These are phyloP conservation scores for Centropus unirufus DNA, from an alignment of 2,113 vertebrate species.

Conservation along the genomic window DNA sequence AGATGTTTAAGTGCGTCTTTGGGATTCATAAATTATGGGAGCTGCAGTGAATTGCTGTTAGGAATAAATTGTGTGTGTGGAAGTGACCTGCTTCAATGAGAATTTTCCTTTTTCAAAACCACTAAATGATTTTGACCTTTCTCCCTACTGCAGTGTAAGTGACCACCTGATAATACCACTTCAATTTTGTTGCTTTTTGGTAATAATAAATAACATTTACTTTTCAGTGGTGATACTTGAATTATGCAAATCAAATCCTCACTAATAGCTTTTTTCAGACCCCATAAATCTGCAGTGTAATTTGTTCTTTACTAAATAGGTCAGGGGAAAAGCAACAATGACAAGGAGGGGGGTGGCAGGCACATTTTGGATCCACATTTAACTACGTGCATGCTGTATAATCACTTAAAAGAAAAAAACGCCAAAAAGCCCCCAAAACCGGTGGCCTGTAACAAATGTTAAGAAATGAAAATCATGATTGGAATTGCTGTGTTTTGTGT, in stretches of 20 bases:
- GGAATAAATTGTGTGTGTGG: background rate
- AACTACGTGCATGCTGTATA: background rate
- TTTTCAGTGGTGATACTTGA: background rate
- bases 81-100: background rate
- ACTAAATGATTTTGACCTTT: slow-evolving; percentile 32
- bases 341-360: background rate
- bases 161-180: background rate
- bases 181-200: background rate
- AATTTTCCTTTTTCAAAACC: background rate
- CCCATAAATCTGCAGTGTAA: background rate
- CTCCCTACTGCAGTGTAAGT: background rate
- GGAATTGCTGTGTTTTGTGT: background rate
- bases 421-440: background rate
- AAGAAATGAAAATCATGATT: background rate
- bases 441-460: background rate
- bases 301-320: background rate
- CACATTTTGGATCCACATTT: background rate
- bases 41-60: background rate
- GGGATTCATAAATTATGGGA: slow-evolving; percentile 6
- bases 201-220: background rate
- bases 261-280: slow-evolving; percentile 22
- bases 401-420: background rate
- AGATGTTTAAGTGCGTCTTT: slow-evolving; percentile 25
- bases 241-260: slow-evolving; percentile 28
- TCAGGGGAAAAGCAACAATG: background rate